Conservation (phyloP, 1,140 invertebrate genomes). For the Heliconius melpomene region DNA sequence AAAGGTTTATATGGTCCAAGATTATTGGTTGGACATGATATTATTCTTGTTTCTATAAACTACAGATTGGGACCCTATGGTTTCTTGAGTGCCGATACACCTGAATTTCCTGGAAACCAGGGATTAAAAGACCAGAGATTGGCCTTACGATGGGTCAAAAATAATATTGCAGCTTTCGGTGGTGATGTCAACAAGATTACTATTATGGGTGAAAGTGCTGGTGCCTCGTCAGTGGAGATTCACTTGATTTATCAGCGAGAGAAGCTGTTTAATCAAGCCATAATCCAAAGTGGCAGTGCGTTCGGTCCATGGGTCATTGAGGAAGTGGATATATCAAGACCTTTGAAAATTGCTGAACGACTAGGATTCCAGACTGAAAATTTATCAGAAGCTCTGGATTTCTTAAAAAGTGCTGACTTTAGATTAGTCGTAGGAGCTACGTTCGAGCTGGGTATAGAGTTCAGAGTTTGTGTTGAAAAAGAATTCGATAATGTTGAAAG, state of each 20-base stretch:
- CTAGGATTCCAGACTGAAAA: conserved; percentile 48
- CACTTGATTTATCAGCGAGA: conserved; percentile 49
- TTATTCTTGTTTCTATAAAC: conserved; percentile 22
- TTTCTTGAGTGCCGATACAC: conserved; percentile 29
- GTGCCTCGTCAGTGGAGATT: conserved; percentile 71
- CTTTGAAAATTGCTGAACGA: conserved; percentile 45
- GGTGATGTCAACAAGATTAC: conserved; percentile 85
- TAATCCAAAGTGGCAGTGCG: conserved; percentile 49
- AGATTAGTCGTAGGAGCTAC: conserved; percentile 45
- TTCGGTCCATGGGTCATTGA: conserved; percentile 20
- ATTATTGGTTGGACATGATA: conserved; percentile 10
- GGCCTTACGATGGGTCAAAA: conserved; percentile 84
- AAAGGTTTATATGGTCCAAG: conserved; percentile 13
- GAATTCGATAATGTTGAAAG: conserved; percentile 42
- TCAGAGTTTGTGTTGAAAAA: conserved; percentile 49
- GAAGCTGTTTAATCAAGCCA: conserved; percentile 48
- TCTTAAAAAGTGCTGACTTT: conserved; percentile 41
- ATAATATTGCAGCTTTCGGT: conserved; percentile 86
- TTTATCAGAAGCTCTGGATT: conserved; percentile 44
- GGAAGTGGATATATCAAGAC: conserved; percentile 32
- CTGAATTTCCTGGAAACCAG: conserved; percentile 82
- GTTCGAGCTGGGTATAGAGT: conserved; percentile 33
- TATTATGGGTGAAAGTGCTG: conserved; percentile 85
- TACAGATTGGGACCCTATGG: conserved; percentile 32
- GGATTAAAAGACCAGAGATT: conserved; percentile 86